Evolutionary conservation across 2,888 invertebrate genomes (phyloP).

Genomic region (Caenorhabditis macrosperma): DNA sequence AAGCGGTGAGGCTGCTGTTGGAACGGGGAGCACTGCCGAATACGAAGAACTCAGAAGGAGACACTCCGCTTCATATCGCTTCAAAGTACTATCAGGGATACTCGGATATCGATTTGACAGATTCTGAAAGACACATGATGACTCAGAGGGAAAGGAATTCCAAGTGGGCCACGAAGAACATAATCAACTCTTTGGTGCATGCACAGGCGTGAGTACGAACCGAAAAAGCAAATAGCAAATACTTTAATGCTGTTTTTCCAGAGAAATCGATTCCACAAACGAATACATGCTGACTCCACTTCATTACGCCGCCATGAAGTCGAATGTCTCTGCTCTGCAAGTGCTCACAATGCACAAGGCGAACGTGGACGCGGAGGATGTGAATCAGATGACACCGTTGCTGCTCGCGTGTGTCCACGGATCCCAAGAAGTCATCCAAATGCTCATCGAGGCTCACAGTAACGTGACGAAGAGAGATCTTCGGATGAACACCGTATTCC

Average conservation of each 20-base stretch:
- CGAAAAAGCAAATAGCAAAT: background rate
- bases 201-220: slow-evolving; percentile 45
- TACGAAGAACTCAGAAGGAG: slow-evolving; percentile 42
- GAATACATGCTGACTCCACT: slow-evolving; percentile 61
- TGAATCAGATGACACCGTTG: slow-evolving; percentile 63
- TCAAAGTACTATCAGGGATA: slow-evolving; percentile 59
- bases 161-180: slow-evolving; percentile 10
- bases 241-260: slow-evolving; percentile 21
- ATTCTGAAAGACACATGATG: slow-evolving; percentile 4
- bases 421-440: slow-evolving; percentile 90
- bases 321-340: slow-evolving; percentile 54
- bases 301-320: slow-evolving; percentile 69
- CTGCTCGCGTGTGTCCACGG: slow-evolving; percentile 67
- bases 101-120: slow-evolving; percentile 14
- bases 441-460: slow-evolving; percentile 87
- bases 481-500: slow-evolving; percentile 48
- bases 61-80: slow-evolving; percentile 64
- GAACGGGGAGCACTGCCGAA: slow-evolving; percentile 44
- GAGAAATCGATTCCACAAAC: slow-evolving; percentile 46
- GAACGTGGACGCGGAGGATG: slow-evolving; percentile 52
- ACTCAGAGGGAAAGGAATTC: slow-evolving; percentile 8
- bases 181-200: slow-evolving; percentile 40
- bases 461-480: slow-evolving; percentile 85
- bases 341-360: slow-evolving; percentile 48
- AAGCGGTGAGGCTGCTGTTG: slow-evolving; percentile 56